Base-by-base conservation (phyloP, 23 tunicate species). In the Botrylloides violaceus region DNA sequence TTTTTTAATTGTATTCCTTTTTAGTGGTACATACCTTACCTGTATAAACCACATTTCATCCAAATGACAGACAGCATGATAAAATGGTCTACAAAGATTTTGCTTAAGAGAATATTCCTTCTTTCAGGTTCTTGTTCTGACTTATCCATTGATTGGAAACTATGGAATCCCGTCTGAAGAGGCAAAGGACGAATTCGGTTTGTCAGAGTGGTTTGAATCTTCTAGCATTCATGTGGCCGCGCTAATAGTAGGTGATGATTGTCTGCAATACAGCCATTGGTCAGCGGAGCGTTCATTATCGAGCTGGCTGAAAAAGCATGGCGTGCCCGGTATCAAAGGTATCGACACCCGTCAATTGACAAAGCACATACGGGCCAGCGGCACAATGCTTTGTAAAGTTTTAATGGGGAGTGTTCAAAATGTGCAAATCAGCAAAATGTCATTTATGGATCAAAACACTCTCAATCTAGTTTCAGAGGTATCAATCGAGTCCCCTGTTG, bases 181-280 rank as follows among this genome's bases (percentile, higher is more conserved):
- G 58, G 82, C 75, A 35, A 58, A 60, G 34, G 97, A 90, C 59
- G 90, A 90, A 55, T 73, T 34, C 79, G 80, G 80, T 29, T 20
- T 90, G n/a, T 59, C 81, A 7, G 79, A 72, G 70, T 90, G 97
- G 97, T 90, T 90, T 75, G 97, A 90, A 61, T 90, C 97, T 2
- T 29, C 56, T 30, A 38, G 63, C 34, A 83, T 90, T 30, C 90
- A 90, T 53, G 90, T 64, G 15, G 77, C 97, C 64, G 97, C 92
- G 19, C 64, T 90, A 2, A 65, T 90, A 22, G 97, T 90, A 4
- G 74, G 66, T 32, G 85, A 90, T 29, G 30, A 62, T 36, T 90
- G 97, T 66, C 56, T 37, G 3, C 28, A 73, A 19, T 87, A 88
- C 30, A 80, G 86, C 30, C 97, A 90, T 57, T 90, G 97, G 97